Evolutionary conservation across 2,113 vertebrate species (phyloP), one percentile per base, ranked within the genome.

Genomic region (Zosterops hypoxanthus): DNA sequence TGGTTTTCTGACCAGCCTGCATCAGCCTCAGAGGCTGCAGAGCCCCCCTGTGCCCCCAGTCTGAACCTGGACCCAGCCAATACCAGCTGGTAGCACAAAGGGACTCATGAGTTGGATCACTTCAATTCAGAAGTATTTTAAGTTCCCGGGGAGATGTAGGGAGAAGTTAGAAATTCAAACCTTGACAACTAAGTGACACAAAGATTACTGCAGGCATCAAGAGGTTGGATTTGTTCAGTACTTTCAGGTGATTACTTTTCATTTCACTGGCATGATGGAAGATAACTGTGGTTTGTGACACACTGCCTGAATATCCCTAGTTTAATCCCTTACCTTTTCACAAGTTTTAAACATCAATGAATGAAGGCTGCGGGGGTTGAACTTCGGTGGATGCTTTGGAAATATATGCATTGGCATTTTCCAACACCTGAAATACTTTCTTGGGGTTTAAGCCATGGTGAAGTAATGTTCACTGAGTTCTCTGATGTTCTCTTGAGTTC

Each of bases 241-340:
- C 72, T 47, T 82, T 70, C 81, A 86, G 80, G 46, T 52, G 44
- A 34, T 88, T 86, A 68, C 61, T 88, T 91, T 76, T 86, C 57
- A 92, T 95, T 93, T 91, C 79, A 59, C 33, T 92, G 66, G 73
- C 46, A 6, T 76, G 93, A 94, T 77, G 79, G 71, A 81, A 94
- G 92, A 80, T 85, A 82, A 88, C 92, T 42, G 77, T 81, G 86
- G 88, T 68, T 93, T 33, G 6, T 96, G 84, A 90, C 57, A 81
- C 68, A 3, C 83, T 92, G 87, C 79, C 76, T 92, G 91, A 76
- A 78, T 77, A 53, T 33, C 63, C 88, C 34, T 73, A 61, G 70
- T 88, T 70, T 86, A 66, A 84, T 94, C 70, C 69, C 63, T 93
- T 86, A 61, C 76, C 64, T 91, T 66, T 82, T 90, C 72, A 23